Evolutionary conservation across 2,113 vertebrate species (phyloP), one percentile per base, ranked within the genome.

Genomic region (Paralichthys olivaceus): DNA sequence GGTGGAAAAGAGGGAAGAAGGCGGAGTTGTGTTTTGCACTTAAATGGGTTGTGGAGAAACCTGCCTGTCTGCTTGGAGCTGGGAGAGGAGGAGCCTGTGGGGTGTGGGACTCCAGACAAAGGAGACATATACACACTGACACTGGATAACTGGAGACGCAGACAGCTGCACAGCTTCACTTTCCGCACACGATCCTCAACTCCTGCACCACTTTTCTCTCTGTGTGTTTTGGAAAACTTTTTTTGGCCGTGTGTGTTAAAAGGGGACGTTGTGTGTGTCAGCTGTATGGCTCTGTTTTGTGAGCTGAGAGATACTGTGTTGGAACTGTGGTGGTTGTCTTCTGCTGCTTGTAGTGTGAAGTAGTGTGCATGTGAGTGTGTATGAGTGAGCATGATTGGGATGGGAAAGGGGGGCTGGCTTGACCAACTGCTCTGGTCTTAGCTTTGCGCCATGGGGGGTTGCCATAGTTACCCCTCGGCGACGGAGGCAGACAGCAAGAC

Each of bases 401-500:
- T 91, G 90, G 89, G 87, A 92, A 91, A 85, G 78, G 83, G 78
- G 79, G 55, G 67, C 84, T 83, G 89, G 81, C 25, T 60, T 57
- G 1, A 80, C 64, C 77, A 60, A 87, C 80, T 71, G 37, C 83
- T 91, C 69, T 57, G 66, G 85, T 88, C 87, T 83, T 92, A 93
- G 89, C 85, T 86, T 56, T 62, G 58, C 69, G 87, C 86, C 89
- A 93, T 93, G 92, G 92, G 92, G 88, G 91, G 91, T 84, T 93
- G 92, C 83, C 92, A 93, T 83, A 93, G 92, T 81, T 93, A 93
- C 91, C 91, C 92, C 90, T 92, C 92, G 2, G 83, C 85, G 22
- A 83, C 78, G 8, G 84, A 93, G 79, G 45, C 66, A 60, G 92
- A 92, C 75, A 62, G 69, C 67, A 85, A 81, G 34, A 62, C 69